These are phyloP conservation scores for Vicugna pacos DNA, from an alignment of 2,113 vertebrate species.

Conservation along the genomic window DNA sequence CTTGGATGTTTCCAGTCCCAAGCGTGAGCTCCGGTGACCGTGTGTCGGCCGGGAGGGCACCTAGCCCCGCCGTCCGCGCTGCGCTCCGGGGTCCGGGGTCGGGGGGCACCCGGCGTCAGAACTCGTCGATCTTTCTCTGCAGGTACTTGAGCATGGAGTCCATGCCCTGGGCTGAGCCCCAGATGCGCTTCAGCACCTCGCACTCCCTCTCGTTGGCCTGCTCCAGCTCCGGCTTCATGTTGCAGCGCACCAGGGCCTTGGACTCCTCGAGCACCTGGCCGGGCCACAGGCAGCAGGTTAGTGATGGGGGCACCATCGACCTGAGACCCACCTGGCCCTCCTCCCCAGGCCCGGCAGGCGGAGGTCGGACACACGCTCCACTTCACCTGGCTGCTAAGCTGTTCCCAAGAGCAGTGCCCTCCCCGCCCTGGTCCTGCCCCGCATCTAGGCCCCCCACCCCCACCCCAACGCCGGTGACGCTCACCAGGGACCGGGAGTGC, in stretches of 20 bases:
- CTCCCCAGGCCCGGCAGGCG: too few relatives aligned
- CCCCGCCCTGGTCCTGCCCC: rapidly evolving
- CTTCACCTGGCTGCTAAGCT: background rate
- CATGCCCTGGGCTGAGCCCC: slow-evolving; percentile 97
- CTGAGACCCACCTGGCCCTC: too few relatives aligned
- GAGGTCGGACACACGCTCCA: rapidly evolving
- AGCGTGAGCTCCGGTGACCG: slow-evolving; percentile 70
- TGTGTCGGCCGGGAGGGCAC: slow-evolving; percentile 58
- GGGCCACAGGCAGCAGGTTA: background rate
- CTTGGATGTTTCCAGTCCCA: slow-evolving; percentile 74
- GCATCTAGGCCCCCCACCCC: rapidly evolving
- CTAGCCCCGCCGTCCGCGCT: slow-evolving; percentile 76
- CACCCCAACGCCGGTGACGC: rapidly evolving
- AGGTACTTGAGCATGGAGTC: slow-evolving; percentile 97
- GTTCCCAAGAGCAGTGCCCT: background rate
- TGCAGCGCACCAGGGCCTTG: slow-evolving; percentile 95
- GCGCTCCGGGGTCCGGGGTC: slow-evolving; percentile 79
- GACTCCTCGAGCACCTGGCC: slow-evolving; percentile 96
- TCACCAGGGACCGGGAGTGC: background rate
- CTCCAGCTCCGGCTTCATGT: slow-evolving; percentile 93
- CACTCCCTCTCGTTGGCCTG: slow-evolving; percentile 97
- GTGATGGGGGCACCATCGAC: too few relatives aligned
- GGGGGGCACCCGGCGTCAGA: slow-evolving; percentile 84
- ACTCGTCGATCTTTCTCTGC: slow-evolving; percentile 95
- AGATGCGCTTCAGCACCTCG: slow-evolving; percentile 96